Base-by-base conservation (phyloP, 2,888 invertebrate genomes). In the Heliconius cydno region DNA sequence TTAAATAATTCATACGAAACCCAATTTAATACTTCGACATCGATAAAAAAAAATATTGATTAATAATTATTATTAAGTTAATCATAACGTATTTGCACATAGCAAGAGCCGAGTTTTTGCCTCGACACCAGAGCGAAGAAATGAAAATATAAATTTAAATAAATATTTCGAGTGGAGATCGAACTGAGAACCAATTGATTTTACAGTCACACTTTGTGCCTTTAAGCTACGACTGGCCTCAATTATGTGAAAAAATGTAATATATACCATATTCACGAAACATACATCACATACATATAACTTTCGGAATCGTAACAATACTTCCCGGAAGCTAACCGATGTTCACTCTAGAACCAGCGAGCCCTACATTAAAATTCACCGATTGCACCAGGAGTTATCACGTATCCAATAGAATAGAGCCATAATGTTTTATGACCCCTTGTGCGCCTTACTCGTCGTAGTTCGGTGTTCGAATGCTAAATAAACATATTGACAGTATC, bases 381-480 rank as follows among this genome's bases (percentile, higher is more conserved):
- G 88, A 89, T 90, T 92, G 91, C 90, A 90, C 90, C 91, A 89
- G 91, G 92, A 92, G 91, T 92, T 91, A 93, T 92, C 94, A 95
- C 95, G 95, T 95, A 93, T 90, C 90, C 92, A 94, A 95, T 94
- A 94, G 94, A 95, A 95, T 95, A 92, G 94, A 94, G 88, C 90
- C 88, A 93, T 95, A 92, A 95, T 93, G 92, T 94, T 95, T 95
- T 92, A 95, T 90, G 91, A 94, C 90, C 95, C 91, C 94, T 95
- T 95, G 95, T 95, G 88, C 91, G 90, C 94, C 94, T 90, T 95
- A 94, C 93, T 88, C 84, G 94, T 89, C 86, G 88, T 85, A 78
- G 86, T 87, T 88, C 91, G 89, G 88, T 90, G 91, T 89, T 92
- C 94, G 94, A 93, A 94, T 93, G 92, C 92, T 92, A 93, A 94